Base-by-base conservation (phyloP, 1,140 invertebrate genomes). In the Lucilia sericata region DNA sequence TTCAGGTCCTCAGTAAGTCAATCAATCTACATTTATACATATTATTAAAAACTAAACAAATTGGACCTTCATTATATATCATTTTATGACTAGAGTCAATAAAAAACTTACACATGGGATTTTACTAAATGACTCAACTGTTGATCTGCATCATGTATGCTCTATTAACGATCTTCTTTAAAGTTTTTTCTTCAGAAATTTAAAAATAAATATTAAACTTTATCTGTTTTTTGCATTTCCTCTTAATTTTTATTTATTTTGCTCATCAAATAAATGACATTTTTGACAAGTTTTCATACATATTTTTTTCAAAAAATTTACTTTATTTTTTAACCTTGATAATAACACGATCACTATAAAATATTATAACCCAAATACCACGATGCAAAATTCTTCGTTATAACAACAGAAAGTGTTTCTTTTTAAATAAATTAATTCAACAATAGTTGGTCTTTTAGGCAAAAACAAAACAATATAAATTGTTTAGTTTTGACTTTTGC, bases 331-430 rank as follows among this genome's bases (percentile, higher is more conserved):
- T 10, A n/a, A 70, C 65, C 65, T 70, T 70, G 17, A 70, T 70
- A 70, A 8, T 25, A 70, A 21, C 65, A 70, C 65, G 65, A 25
- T n/a, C 14, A 42, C 42, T 70, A 21, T 70, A 70, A 70, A 70
- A 42, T 42, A 21, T 10, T 12, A 70, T 70, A 70, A 70, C 65
- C 65, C 65, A 70, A 70, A 70, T 70, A 70, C 65, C 65, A 70
- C 55, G 14, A 60, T n/a, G 55, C 55, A 60, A 60, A 60, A 60
- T 60, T 60, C 14, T 7, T 17, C 14, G 17, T 17, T 55, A 55
- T 14, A 55, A 55, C 17, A 60, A 42, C 42, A 42, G 42, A 42
- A 42, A 36, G 12, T 60, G 7, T 60, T n/a, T n/a, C 2, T 60
- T 14, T 14, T 5, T n/a, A 13, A 70, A 70, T 21, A 42, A 7